Conservation (phyloP, 1,140 invertebrate genomes). For the Lysiphlebus fabarum region DNA sequence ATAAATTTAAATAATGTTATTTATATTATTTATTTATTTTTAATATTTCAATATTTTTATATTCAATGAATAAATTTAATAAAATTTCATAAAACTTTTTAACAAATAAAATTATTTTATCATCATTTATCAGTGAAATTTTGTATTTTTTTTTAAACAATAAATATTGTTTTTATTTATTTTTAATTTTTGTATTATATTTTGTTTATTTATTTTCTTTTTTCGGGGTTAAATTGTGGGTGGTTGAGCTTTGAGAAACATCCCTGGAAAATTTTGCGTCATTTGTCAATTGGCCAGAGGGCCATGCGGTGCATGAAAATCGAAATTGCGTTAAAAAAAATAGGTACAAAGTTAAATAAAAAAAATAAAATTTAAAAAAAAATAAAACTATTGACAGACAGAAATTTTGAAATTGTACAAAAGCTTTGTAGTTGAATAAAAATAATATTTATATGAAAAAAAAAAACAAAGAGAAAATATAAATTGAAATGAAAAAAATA, state of each 20-base stretch:
- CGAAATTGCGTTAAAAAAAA: conserved; percentile 24
- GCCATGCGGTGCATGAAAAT: conserved; percentile 31
- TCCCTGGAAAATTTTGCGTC: conserved; percentile 5
- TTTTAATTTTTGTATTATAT: neutral
- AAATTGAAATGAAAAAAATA: too few species aligned
- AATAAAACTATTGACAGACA: conserved; percentile 23
- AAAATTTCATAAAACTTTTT: too few species aligned
- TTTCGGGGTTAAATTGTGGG: conserved; percentile 10
- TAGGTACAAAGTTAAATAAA: neutral
- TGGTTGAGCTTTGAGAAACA: neutral
- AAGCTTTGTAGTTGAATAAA: conserved; percentile 9
- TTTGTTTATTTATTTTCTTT: neutral
- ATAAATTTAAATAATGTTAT: too few species aligned
- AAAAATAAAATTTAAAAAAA: conserved; percentile 23
- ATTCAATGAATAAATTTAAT: too few species aligned
- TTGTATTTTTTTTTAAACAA: too few species aligned
- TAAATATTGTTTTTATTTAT: too few species aligned
- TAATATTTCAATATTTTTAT: too few species aligned
- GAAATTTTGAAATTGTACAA: conserved; percentile 25
- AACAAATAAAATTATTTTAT: too few species aligned
- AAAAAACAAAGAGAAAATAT: too few species aligned
- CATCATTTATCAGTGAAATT: too few species aligned
- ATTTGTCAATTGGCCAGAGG: conserved; percentile 29
- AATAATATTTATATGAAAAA: too few species aligned
- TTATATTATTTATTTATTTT: too few species aligned